Conservation (phyloP, 2,888 invertebrate species). For the Ecliptopera silaceata region DNA sequence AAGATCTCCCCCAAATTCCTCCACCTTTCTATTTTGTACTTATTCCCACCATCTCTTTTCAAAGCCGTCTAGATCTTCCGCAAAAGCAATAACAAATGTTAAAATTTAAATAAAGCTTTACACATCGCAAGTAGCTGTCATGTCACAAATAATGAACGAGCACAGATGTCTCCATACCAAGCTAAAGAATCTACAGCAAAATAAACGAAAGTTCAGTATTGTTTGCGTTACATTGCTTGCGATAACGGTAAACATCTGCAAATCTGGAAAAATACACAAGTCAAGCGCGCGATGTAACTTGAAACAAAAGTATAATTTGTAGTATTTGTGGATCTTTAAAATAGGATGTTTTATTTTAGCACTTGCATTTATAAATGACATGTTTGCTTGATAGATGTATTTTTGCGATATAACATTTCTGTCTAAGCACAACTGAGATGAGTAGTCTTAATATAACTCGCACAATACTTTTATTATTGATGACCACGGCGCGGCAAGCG, state of each 20-base stretch:
- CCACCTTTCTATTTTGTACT: too few species aligned
- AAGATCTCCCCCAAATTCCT: too few species aligned
- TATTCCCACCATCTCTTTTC: too few species aligned
- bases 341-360: conserved; percentile 17
- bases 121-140: conserved; percentile 23
- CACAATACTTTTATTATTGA: not conserved
- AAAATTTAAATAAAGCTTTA: conserved; percentile 3
- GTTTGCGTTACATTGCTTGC: too few species aligned
- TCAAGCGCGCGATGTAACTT: too few species aligned
- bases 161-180: conserved; percentile 33
- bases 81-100: too few species aligned
- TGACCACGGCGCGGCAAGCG: too few species aligned
- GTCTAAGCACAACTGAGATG: conserved; percentile 29
- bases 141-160: conserved; percentile 34
- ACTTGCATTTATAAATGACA: conserved; percentile 13
- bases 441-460: not conserved
- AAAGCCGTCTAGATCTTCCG: too few species aligned
- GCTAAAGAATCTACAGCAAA: conserved; percentile 17
- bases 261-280: too few species aligned
- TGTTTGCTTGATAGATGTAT: conserved; percentile 17
- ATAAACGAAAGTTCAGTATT: too few species aligned
- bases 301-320: too few species aligned
- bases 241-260: too few species aligned
- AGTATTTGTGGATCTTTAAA: conserved; percentile 2
- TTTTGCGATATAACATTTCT: not conserved